Evolutionary conservation across 92 coral and sea anemone species (phyloP), one percentile per base, ranked within the genome.

Genomic region (Parazoanthus atlanticus): DNA sequence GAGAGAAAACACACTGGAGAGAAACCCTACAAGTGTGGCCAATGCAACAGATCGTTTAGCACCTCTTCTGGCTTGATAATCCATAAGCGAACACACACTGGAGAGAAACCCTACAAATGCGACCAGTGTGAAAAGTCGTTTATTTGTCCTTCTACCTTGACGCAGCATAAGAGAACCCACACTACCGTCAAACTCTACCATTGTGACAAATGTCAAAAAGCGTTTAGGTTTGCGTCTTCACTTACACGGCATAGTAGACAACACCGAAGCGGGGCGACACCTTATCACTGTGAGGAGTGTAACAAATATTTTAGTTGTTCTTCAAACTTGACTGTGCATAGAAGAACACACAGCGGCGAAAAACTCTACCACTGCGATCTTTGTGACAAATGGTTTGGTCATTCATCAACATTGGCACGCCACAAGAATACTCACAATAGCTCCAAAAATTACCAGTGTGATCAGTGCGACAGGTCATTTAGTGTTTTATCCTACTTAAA

Each of bases 341-440:
- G 21, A 67, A 67, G 74, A 67, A 67, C 74, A 19, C 74, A 67
- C 15, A 67, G 13, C 10, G 74, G 74, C 12, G 74, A 67, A 21
- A 67, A 67, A 26, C 74, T 26, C 30, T 67, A 67, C 33, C 74
- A 67, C 74, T 67, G 74, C 74, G 3, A 67, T 5, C 13, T 67
- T 26, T 67, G 74, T 67, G 74, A 67, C 74, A 67, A 67, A n/a
- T 67, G 74, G 74, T 67, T 67, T 67, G 74, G 74, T 25, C 74
- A 67, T 25, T 67, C 74, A 25, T 67, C 74, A 67, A 67, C 74
- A 67, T 67, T 67, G 32, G 30, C 12, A 23, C 74, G 74, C 30
- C 74, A 67, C 33, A 67, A 67, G 74, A 67, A 9, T 31, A 67
- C 31, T 25, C 74, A 67, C 74, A n/a, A 8, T 6, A 25, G 7